Evolutionary conservation across 2,113 vertebrate species (phyloP).

Genomic region (Aspidoscelis tigris): DNA sequence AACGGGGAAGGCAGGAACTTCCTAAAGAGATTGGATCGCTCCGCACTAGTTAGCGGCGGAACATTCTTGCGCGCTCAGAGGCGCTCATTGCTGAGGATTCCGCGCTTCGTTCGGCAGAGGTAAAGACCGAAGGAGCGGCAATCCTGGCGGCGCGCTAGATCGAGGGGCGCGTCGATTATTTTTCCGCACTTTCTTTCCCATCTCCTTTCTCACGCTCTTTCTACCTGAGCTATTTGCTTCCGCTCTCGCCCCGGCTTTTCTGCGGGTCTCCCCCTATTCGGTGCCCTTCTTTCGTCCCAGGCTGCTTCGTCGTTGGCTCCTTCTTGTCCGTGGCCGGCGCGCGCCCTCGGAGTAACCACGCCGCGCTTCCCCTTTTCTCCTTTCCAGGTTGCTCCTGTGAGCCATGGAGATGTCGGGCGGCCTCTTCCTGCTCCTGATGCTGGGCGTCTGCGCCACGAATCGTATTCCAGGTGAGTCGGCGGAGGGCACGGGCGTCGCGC

Average conservation of each 20-base stretch:
- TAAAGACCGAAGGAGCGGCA: slow-evolving; percentile 39
- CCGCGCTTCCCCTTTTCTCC: slow-evolving; percentile 6
- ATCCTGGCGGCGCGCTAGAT: neutral
- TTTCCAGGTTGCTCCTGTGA: slow-evolving; percentile 53
- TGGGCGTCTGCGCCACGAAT: slow-evolving; percentile 75
- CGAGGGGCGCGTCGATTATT: neutral
- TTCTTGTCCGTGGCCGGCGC: neutral
- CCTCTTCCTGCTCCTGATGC: slow-evolving; percentile 79
- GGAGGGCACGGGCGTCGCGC: neutral
- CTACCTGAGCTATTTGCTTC: rapidly evolving
- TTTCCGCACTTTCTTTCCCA: too few species aligned
- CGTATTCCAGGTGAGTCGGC: slow-evolving; percentile 84
- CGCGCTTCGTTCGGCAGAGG: slow-evolving; percentile 21
- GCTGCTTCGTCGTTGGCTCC: neutral
- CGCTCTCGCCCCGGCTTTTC: too few species aligned
- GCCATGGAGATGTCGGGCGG: slow-evolving; percentile 80
- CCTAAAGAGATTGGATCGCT: slow-evolving; percentile 2
- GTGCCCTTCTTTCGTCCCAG: neutral
- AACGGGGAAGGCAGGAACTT: neutral
- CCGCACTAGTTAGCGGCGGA: neutral
- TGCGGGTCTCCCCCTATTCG: neutral
- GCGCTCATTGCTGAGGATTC: neutral
- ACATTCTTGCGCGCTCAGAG: slow-evolving; percentile 9
- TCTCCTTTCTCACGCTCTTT: neutral
- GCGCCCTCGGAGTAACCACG: neutral